Evolutionary conservation across 2,888 invertebrate genomes (phyloP), one percentile per base, ranked within the genome.

Genomic region (Sarcophaga rosellei): DNA sequence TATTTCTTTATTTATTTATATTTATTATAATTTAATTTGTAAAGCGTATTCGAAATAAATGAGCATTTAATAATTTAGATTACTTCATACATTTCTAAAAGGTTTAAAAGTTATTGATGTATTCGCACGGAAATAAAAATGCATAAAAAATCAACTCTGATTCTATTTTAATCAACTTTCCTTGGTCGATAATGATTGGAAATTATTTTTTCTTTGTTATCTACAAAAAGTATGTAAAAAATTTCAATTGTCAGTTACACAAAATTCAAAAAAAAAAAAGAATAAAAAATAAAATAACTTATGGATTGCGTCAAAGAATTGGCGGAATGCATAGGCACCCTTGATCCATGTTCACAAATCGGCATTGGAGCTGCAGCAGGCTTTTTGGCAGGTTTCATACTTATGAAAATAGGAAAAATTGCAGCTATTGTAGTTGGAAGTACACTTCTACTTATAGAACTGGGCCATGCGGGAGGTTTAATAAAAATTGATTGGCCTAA

Each of bases 371-470:
- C 65, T 11, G 69, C 12, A 3, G 69, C 65, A 35, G 84, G 84
- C 45, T 79, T 25, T 12, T 10, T 79, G 20, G 47, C 59, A 69
- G 74, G 79, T 3, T 63, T 63, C 45, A 21, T 78, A 1, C 8
- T 75, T 0, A 79, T 79, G 66, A 84, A 79, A 17, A 74, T 79
- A 65, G 44, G 78, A 4, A 84, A 84, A 69, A 63, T 84, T 63
- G 53, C 69, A 23, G 45, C 63, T 15, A 44, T 69, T 4, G 21
- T 79, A 15, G 0, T 84, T 1, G 84, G 84, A n/a, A 57, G 74
- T 47, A 69, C 63, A 10, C 45, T 84, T 11, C 69, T 84, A 21
- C 4, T 84, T 10, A 21, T 74, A 59, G 61, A 75, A 63, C 68
- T 84, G 45, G 79, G 68, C 1, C 74, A 84, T 68, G 63, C 69